Percentiles rank a stretch among this genome's conserved stretches.
These are phyloP conservation scores for Galeruca laticollis DNA, from an alignment of 2,888 invertebrate species.

Conservation along the genomic window DNA sequence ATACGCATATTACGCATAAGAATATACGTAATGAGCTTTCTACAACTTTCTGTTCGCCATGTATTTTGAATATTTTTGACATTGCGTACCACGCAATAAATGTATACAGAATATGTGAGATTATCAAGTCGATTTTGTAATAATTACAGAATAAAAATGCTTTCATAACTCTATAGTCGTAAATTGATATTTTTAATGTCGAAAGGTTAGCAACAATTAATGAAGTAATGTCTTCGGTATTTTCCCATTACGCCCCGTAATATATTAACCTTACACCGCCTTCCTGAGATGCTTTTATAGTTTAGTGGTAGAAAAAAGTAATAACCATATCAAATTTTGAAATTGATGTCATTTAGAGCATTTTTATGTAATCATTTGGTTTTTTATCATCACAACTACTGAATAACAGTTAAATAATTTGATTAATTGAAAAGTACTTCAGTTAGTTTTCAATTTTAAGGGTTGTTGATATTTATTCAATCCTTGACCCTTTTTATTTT, in stretches of 20 bases:
- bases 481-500: no score
- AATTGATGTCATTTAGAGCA: no score
- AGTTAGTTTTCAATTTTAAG: no score
- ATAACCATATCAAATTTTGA: no score
- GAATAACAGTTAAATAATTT: no score
- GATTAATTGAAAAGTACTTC: no score
- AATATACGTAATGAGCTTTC: neutral
- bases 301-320: neutral
- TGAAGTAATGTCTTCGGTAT: constrained; percentile 10
- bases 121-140: constrained; percentile 1
- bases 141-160: constrained; percentile 5
- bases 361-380: no score
- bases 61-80: constrained; percentile 1
- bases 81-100: neutral
- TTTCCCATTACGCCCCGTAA: neutral
- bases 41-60: neutral
- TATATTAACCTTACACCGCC: neutral
- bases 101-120: neutral
- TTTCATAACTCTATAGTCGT: constrained; percentile 1
- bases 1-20: neutral
- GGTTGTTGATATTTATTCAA: no score
- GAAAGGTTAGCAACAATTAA: constrained; percentile 13
- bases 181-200: constrained; percentile 9
- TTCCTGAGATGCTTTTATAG: neutral
- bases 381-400: no score